Conservation (phyloP, 1,140 invertebrate species). For the Matsumurasca onukii region DNA sequence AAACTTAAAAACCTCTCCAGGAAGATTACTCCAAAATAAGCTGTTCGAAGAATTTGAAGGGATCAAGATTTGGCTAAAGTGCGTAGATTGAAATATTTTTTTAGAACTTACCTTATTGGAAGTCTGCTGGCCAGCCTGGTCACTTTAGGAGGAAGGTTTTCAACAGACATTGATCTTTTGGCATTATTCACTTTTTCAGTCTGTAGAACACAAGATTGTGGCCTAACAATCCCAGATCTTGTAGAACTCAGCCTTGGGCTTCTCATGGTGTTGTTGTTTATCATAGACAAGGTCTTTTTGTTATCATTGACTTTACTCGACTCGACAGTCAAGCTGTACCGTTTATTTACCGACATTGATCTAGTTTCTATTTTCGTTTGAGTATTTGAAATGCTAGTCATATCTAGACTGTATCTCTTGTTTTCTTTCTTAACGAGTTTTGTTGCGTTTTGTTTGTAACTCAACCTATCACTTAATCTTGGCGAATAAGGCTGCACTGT, state of each 20-base stretch:
- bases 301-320: not conserved
- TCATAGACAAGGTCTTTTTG: not conserved
- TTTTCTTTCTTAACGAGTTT: constrained; percentile 9
- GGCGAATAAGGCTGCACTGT: not conserved
- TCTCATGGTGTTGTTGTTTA: constrained; percentile 6
- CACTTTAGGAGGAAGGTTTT: constrained; percentile 13
- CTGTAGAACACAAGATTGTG: constrained; percentile 14
- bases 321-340: not conserved
- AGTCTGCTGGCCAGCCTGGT: constrained; percentile 18
- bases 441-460: not conserved
- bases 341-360: not conserved
- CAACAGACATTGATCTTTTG: constrained; percentile 19
- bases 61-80: too few relatives aligned
- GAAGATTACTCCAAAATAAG: too few relatives aligned
- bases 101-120: constrained; percentile 12
- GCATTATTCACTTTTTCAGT: constrained; percentile 8
- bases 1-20: too few relatives aligned
- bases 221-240: constrained; percentile 16
- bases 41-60: too few relatives aligned
- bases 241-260: constrained; percentile 9
- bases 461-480: not conserved
- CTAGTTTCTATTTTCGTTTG: constrained; percentile 6
- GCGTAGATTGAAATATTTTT: too few relatives aligned
- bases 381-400: not conserved
- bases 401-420: constrained; percentile 7